Evolutionary conservation across 2,888 invertebrate species (phyloP).

Genomic region (Microplitis manilae): DNA sequence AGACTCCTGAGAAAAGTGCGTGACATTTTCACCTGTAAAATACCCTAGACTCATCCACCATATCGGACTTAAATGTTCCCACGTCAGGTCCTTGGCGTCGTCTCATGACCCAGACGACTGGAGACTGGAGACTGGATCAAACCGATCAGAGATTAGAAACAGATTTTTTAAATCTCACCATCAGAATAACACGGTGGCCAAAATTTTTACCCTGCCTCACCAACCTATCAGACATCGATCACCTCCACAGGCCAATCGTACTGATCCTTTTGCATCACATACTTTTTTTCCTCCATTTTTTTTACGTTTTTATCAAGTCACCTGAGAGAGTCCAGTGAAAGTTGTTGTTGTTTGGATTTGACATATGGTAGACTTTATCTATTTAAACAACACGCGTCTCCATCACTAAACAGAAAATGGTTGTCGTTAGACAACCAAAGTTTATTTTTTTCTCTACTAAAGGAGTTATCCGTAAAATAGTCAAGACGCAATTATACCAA

Average conservation of each 20-base stretch:
- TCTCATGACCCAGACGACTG: constrained; percentile 14
- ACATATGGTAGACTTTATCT: constrained; percentile 1
- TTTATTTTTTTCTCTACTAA: too few species aligned
- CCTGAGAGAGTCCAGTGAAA: constrained; percentile 30
- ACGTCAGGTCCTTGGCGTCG: constrained; percentile 31
- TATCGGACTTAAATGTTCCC: neutral
- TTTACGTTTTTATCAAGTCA: constrained; percentile 45
- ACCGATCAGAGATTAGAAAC: constrained; percentile 60
- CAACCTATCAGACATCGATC: constrained; percentile 57
- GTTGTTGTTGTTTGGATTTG: neutral
- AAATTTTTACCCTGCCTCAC: constrained; percentile 32
- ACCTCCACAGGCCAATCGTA: constrained; percentile 53
- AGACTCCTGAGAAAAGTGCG: neutral
- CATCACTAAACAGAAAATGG: neutral
- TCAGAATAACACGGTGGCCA: constrained; percentile 48
- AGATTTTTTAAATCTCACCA: constrained; percentile 52
- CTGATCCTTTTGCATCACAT: constrained; percentile 59
- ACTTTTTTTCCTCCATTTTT: constrained; percentile 41
- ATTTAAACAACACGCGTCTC: neutral
- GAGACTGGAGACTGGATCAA: constrained; percentile 28
- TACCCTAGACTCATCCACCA: constrained; percentile 6
- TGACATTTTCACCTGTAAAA: constrained; percentile 25
- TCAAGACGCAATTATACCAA: neutral
- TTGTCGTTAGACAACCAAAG: too few species aligned
- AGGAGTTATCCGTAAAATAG: too few species aligned